phyloP scores from a whole-genome alignment of 2,797 vertebrate genomes.

The Muraenolepis orangiensis region DNA sequence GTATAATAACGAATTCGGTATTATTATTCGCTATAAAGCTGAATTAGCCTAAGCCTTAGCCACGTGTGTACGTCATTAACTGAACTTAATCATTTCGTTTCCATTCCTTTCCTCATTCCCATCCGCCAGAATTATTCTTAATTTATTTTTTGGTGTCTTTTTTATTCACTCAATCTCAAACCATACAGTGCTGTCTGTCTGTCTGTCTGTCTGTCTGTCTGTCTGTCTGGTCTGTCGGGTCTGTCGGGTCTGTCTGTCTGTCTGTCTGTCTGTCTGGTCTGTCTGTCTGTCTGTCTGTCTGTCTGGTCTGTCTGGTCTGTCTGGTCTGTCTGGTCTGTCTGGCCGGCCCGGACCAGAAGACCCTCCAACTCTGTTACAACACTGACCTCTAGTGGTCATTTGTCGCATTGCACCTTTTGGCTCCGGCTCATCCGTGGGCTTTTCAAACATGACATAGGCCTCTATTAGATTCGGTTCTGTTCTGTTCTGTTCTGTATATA shows the following conservation, averaged over 20 bases:
- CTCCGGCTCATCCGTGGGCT: conserved; percentile 30
- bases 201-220: too few relatives aligned
- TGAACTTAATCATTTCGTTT: conserved; percentile 74
- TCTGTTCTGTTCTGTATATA: too few relatives aligned
- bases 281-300: too few relatives aligned
- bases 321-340: too few relatives aligned
- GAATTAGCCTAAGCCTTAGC: conserved; percentile 72
- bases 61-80: conserved; percentile 71
- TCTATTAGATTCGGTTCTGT: too few relatives aligned
- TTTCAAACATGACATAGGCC: conserved; percentile 18
- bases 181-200: conserved; percentile 41
- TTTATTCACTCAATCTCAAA: conserved; percentile 31
- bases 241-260: too few relatives aligned
- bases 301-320: too few relatives aligned
- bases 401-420: background rate
- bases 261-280: too few relatives aligned
- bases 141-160: background rate
- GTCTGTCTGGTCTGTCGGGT: too few relatives aligned
- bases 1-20: conserved; percentile 68
- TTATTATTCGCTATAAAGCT: too few relatives aligned
- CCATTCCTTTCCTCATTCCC: conserved; percentile 72
- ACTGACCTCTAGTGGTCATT: conserved; percentile 93
- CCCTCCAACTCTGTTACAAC: conserved; percentile 83
- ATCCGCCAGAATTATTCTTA: conserved; percentile 65
- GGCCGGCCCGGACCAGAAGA: too few relatives aligned